phyloP scores from a whole-genome alignment of 2,888 invertebrate species.

The Lycocerus yunnanus region DNA sequence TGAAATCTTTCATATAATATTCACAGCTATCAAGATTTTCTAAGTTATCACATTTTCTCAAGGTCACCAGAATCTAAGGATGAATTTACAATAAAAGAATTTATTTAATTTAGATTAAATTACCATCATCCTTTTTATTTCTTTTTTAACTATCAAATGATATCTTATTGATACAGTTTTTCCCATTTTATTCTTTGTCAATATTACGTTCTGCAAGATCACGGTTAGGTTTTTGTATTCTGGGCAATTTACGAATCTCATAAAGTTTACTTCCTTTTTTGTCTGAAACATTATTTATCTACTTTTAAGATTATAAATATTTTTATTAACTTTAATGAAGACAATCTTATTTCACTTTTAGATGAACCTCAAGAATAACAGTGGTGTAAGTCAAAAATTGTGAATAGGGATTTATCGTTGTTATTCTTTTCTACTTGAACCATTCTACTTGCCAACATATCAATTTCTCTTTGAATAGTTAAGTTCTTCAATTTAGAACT shows the following conservation, averaged over 20 bases:
- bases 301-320: too few relatives aligned
- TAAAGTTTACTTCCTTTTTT: background rate
- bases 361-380: too few relatives aligned
- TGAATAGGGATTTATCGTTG: too few relatives aligned
- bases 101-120: background rate
- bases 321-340: too few relatives aligned
- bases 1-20: background rate
- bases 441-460: too few relatives aligned
- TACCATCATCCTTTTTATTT: background rate
- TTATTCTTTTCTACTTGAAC: too few relatives aligned
- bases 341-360: too few relatives aligned
- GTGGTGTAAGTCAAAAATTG: too few relatives aligned
- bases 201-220: background rate
- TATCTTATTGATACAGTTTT: background rate
- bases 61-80: background rate
- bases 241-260: background rate
- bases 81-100: too few relatives aligned
- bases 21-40: background rate
- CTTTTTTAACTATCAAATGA: background rate
- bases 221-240: background rate
- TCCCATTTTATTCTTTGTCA: background rate
- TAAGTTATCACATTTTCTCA: background rate
- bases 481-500: too few relatives aligned
- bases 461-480: too few relatives aligned
- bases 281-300: background rate